phyloP scores from a whole-genome alignment of 37 sponge, comb jelly and placozoan species.

The Agelas oroides region DNA sequence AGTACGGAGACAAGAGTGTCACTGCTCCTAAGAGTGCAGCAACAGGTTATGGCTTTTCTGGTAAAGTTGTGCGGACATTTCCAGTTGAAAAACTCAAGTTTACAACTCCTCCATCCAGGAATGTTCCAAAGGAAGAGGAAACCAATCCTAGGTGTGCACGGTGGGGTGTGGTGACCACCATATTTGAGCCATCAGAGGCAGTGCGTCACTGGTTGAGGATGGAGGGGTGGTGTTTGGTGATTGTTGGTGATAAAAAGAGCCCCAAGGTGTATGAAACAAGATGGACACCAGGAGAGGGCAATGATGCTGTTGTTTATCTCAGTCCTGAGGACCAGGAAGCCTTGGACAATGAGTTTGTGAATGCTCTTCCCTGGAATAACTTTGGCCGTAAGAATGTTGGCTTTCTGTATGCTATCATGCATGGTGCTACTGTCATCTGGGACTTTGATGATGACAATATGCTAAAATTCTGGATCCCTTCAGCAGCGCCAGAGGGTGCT shows the following conservation, averaged over 20 bases:
- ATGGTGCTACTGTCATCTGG: conserved; percentile 68
- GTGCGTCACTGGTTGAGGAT: conserved; percentile 43
- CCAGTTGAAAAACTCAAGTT: too few relatives aligned
- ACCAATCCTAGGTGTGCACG: conserved; percentile 13
- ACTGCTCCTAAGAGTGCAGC: too few relatives aligned
- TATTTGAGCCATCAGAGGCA: conserved; percentile 45
- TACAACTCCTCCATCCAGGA: too few relatives aligned
- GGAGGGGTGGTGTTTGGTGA: conserved; percentile 61
- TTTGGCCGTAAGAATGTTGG: conserved; percentile 79
- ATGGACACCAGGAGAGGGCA: conserved; percentile 45
- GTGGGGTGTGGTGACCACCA: conserved; percentile 72
- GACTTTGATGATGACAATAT: conserved; percentile 78
- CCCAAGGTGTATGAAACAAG: conserved; percentile 32
- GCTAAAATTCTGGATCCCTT: conserved; percentile 62
- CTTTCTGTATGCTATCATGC: conserved; percentile 60
- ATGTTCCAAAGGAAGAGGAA: too few relatives aligned
- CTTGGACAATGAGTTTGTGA: conserved; percentile 13
- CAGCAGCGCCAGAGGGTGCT: conserved; percentile 47
- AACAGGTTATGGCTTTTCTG: too few relatives aligned
- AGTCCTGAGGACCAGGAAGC: conserved; percentile 35
- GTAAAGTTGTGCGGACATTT: too few relatives aligned
- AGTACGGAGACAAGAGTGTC: too few relatives aligned
- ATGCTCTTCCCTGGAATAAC: conserved; percentile 50
- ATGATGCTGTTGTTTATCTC: conserved; percentile 44
- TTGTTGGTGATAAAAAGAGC: conserved; percentile 59